These are phyloP conservation scores for Caenorhabditis sp. DNA, from an alignment of 2,888 invertebrate genomes.

Conservation along the genomic window DNA sequence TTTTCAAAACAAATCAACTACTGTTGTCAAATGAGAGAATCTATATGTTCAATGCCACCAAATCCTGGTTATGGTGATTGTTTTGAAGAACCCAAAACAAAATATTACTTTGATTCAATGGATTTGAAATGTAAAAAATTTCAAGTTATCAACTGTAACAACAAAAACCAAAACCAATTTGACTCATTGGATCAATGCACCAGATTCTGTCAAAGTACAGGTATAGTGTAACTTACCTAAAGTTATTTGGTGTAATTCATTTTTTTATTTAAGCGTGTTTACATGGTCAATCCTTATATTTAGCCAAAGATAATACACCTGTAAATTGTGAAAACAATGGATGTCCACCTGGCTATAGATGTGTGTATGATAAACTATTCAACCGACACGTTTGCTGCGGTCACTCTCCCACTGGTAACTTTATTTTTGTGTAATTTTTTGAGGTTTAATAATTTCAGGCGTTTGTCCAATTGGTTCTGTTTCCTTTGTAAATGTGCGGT, in stretches of 20 bases:
- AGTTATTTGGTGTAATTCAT: neutral
- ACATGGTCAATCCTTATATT: conserved; percentile 40
- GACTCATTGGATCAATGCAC: conserved; percentile 41
- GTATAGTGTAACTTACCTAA: neutral
- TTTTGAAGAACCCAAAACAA: conserved; percentile 33
- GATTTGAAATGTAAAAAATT: conserved; percentile 52
- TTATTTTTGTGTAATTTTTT: neutral
- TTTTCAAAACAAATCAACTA: conserved; percentile 42
- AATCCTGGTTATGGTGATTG: conserved; percentile 55
- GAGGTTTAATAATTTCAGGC: conserved; percentile 21
- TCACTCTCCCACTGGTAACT: conserved; percentile 35
- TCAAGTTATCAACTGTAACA: conserved; percentile 43
- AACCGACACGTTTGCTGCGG: conserved; percentile 53
- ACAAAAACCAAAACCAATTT: conserved; percentile 48
- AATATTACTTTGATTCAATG: conserved; percentile 48
- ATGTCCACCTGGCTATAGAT: conserved; percentile 46
- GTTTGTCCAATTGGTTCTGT: conserved; percentile 49
- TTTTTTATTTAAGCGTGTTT: conserved; percentile 32
- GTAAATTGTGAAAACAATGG: conserved; percentile 24
- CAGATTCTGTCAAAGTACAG: conserved; percentile 46
- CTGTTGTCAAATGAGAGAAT: conserved; percentile 52
- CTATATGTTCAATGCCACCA: conserved; percentile 50
- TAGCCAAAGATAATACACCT: conserved; percentile 44
- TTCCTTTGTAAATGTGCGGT: conserved; percentile 32
- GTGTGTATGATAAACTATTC: conserved; percentile 50